Conservation (phyloP, 2,797 vertebrate species). For the Rhincodon typus region DNA sequence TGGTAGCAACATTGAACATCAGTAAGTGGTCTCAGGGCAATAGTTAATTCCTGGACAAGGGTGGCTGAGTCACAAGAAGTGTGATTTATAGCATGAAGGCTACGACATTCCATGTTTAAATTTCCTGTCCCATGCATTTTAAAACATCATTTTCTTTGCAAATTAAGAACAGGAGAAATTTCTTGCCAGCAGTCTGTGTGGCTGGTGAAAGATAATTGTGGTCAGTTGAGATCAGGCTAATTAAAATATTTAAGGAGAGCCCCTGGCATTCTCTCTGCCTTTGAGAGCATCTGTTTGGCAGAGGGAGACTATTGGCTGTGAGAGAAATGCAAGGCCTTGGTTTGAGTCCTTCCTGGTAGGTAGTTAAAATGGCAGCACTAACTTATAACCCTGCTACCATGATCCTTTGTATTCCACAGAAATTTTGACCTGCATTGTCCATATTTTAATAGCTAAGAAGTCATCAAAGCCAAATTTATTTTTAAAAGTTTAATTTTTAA, state of each 20-base stretch:
- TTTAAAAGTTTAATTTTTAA: too few relatives aligned
- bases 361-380: background rate
- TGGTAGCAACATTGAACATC: background rate
- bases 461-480: background rate
- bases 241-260: constrained; percentile 19
- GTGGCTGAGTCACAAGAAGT: background rate
- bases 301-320: background rate
- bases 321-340: background rate
- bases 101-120: background rate
- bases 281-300: constrained; percentile 4
- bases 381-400: too few relatives aligned
- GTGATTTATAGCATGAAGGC: background rate
- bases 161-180: background rate
- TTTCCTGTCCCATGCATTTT: background rate
- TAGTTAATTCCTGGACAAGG: background rate
- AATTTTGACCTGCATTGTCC: too few relatives aligned
- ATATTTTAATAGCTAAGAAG: background rate
- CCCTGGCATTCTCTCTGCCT: background rate
- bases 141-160: background rate
- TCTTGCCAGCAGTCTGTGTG: background rate
- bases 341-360: background rate
- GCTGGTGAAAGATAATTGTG: background rate
- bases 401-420: too few relatives aligned
- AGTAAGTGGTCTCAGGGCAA: background rate
- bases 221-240: background rate